Conservation (phyloP, 2,113 vertebrate species). For the Geococcyx californianus region DNA sequence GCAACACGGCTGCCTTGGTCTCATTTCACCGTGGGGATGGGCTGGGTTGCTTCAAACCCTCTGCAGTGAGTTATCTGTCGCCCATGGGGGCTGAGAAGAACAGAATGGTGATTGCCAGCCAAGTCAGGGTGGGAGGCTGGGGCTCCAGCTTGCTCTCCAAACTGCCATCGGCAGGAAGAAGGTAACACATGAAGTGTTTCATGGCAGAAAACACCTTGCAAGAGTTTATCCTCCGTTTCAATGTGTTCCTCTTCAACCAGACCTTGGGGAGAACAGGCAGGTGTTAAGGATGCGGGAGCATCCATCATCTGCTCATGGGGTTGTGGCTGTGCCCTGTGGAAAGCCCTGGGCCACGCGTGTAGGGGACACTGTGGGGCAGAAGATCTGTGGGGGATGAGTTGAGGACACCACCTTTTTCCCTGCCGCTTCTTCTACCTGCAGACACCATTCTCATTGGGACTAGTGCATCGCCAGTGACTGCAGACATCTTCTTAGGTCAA, state of each 20-base stretch:
- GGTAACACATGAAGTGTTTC: accelerated
- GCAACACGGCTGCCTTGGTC: accelerated
- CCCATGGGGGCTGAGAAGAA: background rate
- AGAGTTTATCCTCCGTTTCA: background rate
- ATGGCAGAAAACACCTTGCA: background rate
- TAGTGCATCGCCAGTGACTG: background rate
- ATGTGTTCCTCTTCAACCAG: background rate
- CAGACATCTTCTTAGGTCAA: background rate
- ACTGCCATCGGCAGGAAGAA: background rate
- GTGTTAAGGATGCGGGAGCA: background rate
- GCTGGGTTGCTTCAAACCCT: background rate
- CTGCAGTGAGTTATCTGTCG: accelerated
- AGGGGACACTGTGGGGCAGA: background rate
- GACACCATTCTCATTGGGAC: background rate
- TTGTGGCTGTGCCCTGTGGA: background rate
- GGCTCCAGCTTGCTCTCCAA: background rate
- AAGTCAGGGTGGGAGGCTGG: accelerated
- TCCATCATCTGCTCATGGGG: background rate
- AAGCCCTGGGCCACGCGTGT: accelerated
- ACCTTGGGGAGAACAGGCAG: background rate
- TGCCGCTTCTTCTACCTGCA: background rate
- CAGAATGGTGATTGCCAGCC: background rate
- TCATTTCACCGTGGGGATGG: accelerated
- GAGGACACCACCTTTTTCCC: background rate
- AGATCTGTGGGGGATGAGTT: background rate